These are phyloP conservation scores for Bombus ignitus DNA, from an alignment of 1,140 invertebrate species.

Conservation along the genomic window DNA sequence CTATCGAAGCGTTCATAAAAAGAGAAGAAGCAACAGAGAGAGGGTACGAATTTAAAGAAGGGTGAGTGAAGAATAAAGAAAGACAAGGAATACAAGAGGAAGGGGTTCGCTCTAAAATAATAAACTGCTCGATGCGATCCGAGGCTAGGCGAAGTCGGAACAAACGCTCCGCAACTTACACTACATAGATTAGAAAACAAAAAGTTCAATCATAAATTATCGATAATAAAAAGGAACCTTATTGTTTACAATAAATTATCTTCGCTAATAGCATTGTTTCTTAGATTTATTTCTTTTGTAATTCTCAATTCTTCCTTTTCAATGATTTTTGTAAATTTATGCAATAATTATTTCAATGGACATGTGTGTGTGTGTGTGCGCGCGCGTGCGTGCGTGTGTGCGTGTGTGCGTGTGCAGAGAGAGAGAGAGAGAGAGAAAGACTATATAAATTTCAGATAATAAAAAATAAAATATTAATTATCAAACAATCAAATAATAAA, in stretches of 20 bases:
- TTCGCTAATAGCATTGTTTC: not conserved
- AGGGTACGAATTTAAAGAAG: slow-evolving; percentile 26
- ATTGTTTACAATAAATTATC: not conserved
- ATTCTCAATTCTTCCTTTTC: not conserved
- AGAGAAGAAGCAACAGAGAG: slow-evolving; percentile 19
- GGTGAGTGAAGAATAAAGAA: slow-evolving; percentile 32
- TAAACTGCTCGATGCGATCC: slow-evolving; percentile 66
- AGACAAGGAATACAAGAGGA: slow-evolving; percentile 46
- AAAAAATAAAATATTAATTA: too few relatives aligned
- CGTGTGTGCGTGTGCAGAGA: too few relatives aligned
- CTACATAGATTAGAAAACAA: slow-evolving; percentile 18
- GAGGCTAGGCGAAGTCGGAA: slow-evolving; percentile 46
- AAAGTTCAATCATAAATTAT: slow-evolving; percentile 9
- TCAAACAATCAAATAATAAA: too few relatives aligned
- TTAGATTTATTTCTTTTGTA: not conserved
- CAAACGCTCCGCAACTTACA: slow-evolving; percentile 37
- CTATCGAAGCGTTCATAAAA: slow-evolving; percentile 12
- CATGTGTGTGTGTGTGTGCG: too few relatives aligned
- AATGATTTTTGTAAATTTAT: not conserved
- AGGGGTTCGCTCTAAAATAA: slow-evolving; percentile 73
- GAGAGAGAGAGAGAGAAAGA: too few relatives aligned
- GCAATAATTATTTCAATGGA: too few relatives aligned
- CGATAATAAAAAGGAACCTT: not conserved
- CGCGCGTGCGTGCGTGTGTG: too few relatives aligned
- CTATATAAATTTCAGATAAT: too few relatives aligned